A percentile compares a stretch with the other conserved stretches of the same genome.
Evolutionary conservation across 1,140 invertebrate genomes (phyloP).

Genomic region (Metaphire vulgaris): DNA sequence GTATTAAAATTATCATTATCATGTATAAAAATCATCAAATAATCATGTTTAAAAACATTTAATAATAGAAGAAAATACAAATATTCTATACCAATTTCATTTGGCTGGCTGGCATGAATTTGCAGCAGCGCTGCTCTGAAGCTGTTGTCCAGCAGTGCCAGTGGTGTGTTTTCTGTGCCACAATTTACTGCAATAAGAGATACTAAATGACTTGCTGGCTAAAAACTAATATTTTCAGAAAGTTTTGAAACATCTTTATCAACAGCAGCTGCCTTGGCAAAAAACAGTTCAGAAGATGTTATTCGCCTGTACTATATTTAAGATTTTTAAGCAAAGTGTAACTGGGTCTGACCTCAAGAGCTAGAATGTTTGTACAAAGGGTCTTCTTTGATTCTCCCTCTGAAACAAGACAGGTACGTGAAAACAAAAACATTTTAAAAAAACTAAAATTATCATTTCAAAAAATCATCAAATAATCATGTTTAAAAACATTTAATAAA

Average conservation of each 20-base stretch:
- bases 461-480: no score
- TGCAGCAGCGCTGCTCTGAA: conserved; percentile 36
- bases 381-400: neutral
- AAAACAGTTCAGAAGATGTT: conserved; percentile 38
- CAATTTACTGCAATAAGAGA: conserved; percentile 42
- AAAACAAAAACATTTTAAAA: no score
- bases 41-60: no score
- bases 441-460: no score
- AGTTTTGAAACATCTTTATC: conserved; percentile 30
- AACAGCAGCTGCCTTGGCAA: conserved; percentile 31
- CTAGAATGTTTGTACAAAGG: conserved; percentile 37
- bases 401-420: no score
- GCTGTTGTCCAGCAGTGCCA: conserved; percentile 43
- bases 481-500: no score
- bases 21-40: no score
- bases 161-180: conserved; percentile 39
- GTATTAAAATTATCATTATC: no score
- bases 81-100: neutral
- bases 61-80: no score
- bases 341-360: conserved; percentile 42
- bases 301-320: conserved; percentile 33
- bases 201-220: conserved; percentile 45
- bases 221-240: no score
- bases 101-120: conserved; percentile 3
- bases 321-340: no score